Conservation (phyloP, 2,888 invertebrate genomes). For the Eristalis pertinax region DNA sequence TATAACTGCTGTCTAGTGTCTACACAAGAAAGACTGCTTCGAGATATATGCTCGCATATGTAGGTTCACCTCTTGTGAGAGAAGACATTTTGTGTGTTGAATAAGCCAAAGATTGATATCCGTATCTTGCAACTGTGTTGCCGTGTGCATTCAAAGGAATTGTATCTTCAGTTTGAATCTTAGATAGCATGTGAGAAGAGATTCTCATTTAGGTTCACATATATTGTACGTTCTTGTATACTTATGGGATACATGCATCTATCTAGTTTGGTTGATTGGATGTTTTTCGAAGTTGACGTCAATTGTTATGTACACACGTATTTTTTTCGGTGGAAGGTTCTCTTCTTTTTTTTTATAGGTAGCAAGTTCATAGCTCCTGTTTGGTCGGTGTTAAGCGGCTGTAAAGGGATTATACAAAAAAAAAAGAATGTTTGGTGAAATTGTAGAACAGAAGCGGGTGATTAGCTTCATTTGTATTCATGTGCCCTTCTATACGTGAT, state of each 20-base stretch:
- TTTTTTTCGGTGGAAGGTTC: not conserved
- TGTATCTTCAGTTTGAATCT: not conserved
- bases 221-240: not conserved
- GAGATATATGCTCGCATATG: not conserved
- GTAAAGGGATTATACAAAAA: too few relatives aligned
- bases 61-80: not conserved
- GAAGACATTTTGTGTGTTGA: not conserved
- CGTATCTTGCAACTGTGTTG: constrained; percentile 1
- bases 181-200: not conserved
- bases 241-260: not conserved
- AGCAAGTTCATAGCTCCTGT: not conserved
- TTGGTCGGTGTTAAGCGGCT: not conserved
- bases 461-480: too few relatives aligned
- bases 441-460: too few relatives aligned
- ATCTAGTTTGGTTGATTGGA: not conserved
- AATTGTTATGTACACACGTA: not conserved
- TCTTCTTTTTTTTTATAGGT: not conserved
- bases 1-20: not conserved
- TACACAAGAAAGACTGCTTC: not conserved
- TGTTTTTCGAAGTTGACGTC: not conserved
- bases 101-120: constrained; percentile 1
- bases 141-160: not conserved
- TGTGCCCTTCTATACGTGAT: too few relatives aligned
- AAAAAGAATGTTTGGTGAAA: too few relatives aligned
- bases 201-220: not conserved